Base-by-base conservation (phyloP, 2,888 invertebrate species). In the Phragmatobia fuliginosa region DNA sequence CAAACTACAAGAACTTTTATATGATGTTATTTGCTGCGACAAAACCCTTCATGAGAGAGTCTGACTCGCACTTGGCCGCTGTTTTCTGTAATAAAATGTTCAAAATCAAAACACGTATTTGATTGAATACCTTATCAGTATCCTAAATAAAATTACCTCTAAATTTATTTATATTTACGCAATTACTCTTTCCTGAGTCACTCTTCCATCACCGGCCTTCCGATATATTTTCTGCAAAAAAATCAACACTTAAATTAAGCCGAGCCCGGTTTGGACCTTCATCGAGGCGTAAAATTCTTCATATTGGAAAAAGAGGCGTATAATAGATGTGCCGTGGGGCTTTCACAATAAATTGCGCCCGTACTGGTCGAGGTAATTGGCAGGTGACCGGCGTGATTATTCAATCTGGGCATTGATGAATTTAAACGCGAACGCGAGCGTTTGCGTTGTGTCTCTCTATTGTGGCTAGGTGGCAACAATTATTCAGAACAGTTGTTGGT, bases 301-400 rank as follows among this genome's bases (percentile, higher is more conserved):
- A 82, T 81, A 86, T 84, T 86, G 83, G 82, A 83, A 87, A 87
- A 85, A 87, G 82, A 83, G 80, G 82, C 79, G 79, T 85, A 82
- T 84, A 85, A 87, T 84, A 83, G 84, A 86, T 82, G 80, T 82
- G 81, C 84, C 80, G 75, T 73, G 75, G 77, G 82, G 82, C 83
- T 77, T 83, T 83, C 80, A 85, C 86, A 85, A 87, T 87, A 88
- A 88, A 88, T 88, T 85, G 85, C 78, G 83, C 80, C 80, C 82
- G 81, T 81, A 83, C 84, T 80, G 80, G 83, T 78, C 71, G 79
- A 80, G 80, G 82, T 88, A 88, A 88, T 88, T 88, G 88, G 88
- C 88, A 88, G 88, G 88, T 87, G 88, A 87, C 88, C 88, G 86
- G 83, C 62, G 66, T 84, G 85, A 88, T 88, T 87, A 88, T 87